A percentile compares a stretch with the other conserved stretches of the same genome.
Evolutionary conservation across 2,113 vertebrate species (phyloP).

Genomic region (Eonycteris spelaea): DNA sequence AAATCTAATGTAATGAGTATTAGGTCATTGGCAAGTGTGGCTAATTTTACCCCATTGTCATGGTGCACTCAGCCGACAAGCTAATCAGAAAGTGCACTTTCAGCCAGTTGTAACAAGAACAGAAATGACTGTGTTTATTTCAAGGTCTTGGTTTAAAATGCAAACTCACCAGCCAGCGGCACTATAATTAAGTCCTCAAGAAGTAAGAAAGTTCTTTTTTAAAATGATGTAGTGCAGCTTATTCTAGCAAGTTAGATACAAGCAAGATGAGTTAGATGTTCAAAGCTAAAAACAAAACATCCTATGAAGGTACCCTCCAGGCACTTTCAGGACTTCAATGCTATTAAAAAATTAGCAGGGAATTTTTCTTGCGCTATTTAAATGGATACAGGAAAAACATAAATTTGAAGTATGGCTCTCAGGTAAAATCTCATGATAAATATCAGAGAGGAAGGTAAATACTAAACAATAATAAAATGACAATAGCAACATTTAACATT

Average conservation of each 20-base stretch:
- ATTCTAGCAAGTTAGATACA: slow-evolving; percentile 37
- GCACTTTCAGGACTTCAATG: not conserved
- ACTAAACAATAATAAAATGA: not conserved
- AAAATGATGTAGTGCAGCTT: slow-evolving; percentile 29
- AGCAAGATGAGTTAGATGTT: slow-evolving; percentile 16
- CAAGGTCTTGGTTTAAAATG: slow-evolving; percentile 62
- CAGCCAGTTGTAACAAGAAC: slow-evolving; percentile 18
- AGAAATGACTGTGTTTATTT: slow-evolving; percentile 66
- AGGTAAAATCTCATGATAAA: not conserved
- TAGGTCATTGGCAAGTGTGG: not conserved
- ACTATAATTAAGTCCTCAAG: slow-evolving; percentile 65
- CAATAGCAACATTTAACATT: not conserved
- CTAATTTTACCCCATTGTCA: slow-evolving; percentile 4
- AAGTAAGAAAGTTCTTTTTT: slow-evolving; percentile 33
- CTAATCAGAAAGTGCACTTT: slow-evolving; percentile 42
- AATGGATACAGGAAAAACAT: not conserved
- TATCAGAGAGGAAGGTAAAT: not conserved
- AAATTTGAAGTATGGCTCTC: not conserved
- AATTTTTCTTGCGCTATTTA: not conserved
- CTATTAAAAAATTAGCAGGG: not conserved
- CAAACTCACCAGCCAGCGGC: slow-evolving; percentile 45
- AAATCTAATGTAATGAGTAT: not conserved
- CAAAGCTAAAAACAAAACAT: slow-evolving; percentile 11
- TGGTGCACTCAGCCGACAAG: not conserved
- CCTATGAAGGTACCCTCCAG: not conserved